Evolutionary conservation across 1,140 invertebrate species (phyloP).

Genomic region (Antheraea mylitta): DNA sequence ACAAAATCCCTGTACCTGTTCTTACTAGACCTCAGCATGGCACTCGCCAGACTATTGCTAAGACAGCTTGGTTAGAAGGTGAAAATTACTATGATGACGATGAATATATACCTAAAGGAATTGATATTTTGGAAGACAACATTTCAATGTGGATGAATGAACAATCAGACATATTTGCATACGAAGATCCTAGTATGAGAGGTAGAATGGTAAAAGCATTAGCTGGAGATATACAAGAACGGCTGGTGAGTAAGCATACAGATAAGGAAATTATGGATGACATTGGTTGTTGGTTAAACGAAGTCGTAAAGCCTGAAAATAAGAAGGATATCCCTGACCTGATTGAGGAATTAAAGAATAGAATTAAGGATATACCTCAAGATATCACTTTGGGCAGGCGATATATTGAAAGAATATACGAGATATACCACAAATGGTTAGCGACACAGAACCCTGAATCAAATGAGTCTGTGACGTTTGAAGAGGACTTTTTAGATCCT

Average conservation of each 20-base stretch:
- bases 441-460: too few relatives aligned
- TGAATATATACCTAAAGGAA: slow-evolving; percentile 21
- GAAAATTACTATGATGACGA: slow-evolving; percentile 3
- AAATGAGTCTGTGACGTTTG: too few relatives aligned
- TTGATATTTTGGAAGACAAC: slow-evolving; percentile 29
- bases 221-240: slow-evolving; percentile 24
- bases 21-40: slow-evolving; percentile 28
- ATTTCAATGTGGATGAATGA: too few relatives aligned
- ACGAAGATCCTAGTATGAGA: slow-evolving; percentile 16
- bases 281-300: slow-evolving; percentile 24
- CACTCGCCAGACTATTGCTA: slow-evolving; percentile 23
- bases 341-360: slow-evolving; percentile 25
- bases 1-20: slow-evolving; percentile 17
- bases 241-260: slow-evolving; percentile 19
- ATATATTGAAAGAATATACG: neutral
- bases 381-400: neutral
- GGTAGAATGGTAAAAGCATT: slow-evolving; percentile 26
- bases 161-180: slow-evolving; percentile 19
- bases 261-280: slow-evolving; percentile 22
- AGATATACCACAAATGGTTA: neutral
- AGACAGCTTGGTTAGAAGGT: slow-evolving; percentile 20
- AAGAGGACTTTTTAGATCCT: neutral
- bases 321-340: slow-evolving; percentile 23
- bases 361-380: slow-evolving; percentile 25
- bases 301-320: slow-evolving; percentile 23